Base-by-base conservation (phyloP, 2,888 invertebrate genomes). In the Melitaea athalia region DNA sequence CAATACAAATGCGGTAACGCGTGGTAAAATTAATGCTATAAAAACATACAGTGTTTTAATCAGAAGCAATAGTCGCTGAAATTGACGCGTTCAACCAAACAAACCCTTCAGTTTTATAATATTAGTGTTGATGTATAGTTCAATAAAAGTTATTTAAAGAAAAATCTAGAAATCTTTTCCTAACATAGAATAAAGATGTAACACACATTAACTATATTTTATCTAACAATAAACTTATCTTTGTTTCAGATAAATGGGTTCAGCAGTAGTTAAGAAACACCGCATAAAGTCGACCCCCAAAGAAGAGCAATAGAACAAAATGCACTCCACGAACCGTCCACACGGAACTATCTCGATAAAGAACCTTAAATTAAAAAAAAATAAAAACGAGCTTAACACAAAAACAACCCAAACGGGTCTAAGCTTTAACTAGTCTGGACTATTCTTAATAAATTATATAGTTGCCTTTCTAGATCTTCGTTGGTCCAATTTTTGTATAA, bases 401-500 rank as follows among this genome's bases (percentile, higher is more conserved):
- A 63, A 75, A 72, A 74, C 73, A 68, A 61, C 64, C 59, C 59
- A 49, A 45, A 45, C 55, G 55, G 59, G 33, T 72, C 63, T 71
- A 77, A 83, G 82, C 80, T 81, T 82, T 83, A 82, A 81, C 69
- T 71, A 75, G 75, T 15, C 15, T 75, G 80, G 78, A 85, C 42
- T 31, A 57, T 64, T 52, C 24, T 45, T 52, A 52, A 17, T 50
- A 50, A 50, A 7, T 47, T 66, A 69, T 89, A 89, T 89, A 89
- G 87, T 85, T 91, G 91, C 91, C 91, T 91, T 49, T 91, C 86
- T 82, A 84, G 87, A 81, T 69, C 79, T 85, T 85, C 74, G 77
- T 85, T 84, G 91, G 91, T 91, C 91, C 91, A 91, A 91, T 82
- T 76, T 24, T 76, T 79, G 77, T 70, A 79, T 79, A 76, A 78